phyloP scores from a whole-genome alignment of 2,113 vertebrate species.

The Erinaceus europaeus region DNA sequence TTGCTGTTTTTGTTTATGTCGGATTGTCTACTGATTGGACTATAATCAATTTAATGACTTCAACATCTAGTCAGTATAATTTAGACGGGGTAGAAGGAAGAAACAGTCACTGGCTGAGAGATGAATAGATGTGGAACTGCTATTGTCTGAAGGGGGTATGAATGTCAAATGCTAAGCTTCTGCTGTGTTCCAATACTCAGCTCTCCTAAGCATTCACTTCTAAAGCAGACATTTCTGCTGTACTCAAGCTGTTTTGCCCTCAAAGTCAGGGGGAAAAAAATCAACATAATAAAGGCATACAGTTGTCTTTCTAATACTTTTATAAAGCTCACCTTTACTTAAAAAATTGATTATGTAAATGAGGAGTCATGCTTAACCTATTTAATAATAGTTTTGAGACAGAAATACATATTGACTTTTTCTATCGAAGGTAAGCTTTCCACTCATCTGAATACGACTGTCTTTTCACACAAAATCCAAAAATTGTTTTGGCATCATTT shows the following conservation, averaged over 20 bases:
- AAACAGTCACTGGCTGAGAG: slow-evolving; percentile 62
- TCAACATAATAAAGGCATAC: too few relatives aligned
- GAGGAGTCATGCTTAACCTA: neutral
- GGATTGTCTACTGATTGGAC: slow-evolving; percentile 78
- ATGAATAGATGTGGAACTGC: slow-evolving; percentile 48
- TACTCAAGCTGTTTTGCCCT: neutral
- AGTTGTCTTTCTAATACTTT: neutral
- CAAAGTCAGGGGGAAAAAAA: neutral
- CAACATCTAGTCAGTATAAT: slow-evolving; percentile 75
- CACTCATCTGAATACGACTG: neutral
- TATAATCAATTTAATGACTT: slow-evolving; percentile 81
- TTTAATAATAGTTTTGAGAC: neutral
- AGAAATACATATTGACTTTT: neutral
- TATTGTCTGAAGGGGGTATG: slow-evolving; percentile 40
- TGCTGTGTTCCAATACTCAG: neutral
- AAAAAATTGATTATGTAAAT: slow-evolving; percentile 7
- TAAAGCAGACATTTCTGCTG: neutral
- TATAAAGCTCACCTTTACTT: slow-evolving; percentile 13
- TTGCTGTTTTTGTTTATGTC: slow-evolving; percentile 82
- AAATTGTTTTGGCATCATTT: slow-evolving; percentile 29
- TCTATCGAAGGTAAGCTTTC: slow-evolving; percentile 10
- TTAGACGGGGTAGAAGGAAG: slow-evolving; percentile 69
- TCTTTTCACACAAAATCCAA: neutral
- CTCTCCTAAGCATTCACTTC: neutral
- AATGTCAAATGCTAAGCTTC: slow-evolving; percentile 50